These are phyloP conservation scores for Labeo rohita DNA, from an alignment of 2,113 vertebrate genomes.

Conservation along the genomic window DNA sequence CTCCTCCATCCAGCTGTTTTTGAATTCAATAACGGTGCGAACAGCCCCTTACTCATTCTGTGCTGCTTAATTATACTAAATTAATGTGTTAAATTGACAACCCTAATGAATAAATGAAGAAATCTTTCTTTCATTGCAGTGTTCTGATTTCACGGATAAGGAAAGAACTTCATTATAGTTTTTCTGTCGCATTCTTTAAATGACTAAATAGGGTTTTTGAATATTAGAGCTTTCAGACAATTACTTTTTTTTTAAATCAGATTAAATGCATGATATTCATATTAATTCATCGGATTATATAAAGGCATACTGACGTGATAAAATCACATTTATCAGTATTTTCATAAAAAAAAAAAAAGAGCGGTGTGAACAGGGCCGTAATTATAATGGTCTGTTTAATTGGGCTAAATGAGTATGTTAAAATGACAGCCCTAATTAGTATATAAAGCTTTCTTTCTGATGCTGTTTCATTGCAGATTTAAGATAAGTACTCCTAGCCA, in stretches of 20 bases:
- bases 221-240: not conserved
- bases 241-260: not conserved
- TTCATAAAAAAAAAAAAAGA: not conserved
- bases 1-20: not conserved
- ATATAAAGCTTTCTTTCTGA: not conserved
- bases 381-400: not conserved
- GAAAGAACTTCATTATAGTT: not conserved
- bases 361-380: not conserved
- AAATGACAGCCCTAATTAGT: not conserved
- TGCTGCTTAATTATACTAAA: slow-evolving; percentile 24
- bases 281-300: not conserved
- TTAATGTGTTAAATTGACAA: slow-evolving; percentile 18
- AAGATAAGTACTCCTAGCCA: not conserved
- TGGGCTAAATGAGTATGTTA: not conserved
- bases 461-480: not conserved
- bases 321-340: not conserved
- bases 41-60: not conserved
- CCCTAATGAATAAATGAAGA: slow-evolving; percentile 4
- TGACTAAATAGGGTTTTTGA: not conserved
- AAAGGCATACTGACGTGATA: not conserved
- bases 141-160: not conserved
- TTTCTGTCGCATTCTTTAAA: not conserved
- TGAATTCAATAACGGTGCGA: slow-evolving; percentile 8
- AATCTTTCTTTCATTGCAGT: slow-evolving; percentile 9
- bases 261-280: not conserved